Base-by-base conservation (phyloP, 2,797 vertebrate genomes). In the Coreius guichenoti region DNA sequence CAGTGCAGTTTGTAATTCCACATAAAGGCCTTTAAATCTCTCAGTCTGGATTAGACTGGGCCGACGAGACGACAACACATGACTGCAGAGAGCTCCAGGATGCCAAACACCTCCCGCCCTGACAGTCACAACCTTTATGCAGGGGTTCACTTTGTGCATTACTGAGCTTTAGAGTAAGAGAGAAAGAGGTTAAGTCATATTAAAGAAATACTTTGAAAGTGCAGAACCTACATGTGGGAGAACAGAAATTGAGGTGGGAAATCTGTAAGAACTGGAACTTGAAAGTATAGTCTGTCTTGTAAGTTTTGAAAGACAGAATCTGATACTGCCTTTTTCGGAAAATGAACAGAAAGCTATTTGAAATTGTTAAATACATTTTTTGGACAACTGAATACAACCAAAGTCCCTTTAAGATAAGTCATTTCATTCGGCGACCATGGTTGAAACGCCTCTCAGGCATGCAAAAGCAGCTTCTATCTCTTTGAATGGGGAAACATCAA, bases 11-110 rank as follows among this genome's bases (percentile, higher is more conserved):
- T 29, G 33, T 84, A 84, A 69, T 43, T 68, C 82, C 51, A 68
- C 49, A 77, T 54, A 84, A 77, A 84, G 65, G 73, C 17, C 73
- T 84, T 31, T 69, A 84, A 69, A 84, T 77, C 82, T 26, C 9
- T 54, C 19, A 14, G 72, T 56, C 31, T 69, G 82, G 33, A 77
- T 84, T 84, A 84, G 82, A 84, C n/a, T 29, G 73, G 5, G 16
- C 63, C 12, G 61, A 17, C 63, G 43, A 76, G 82, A 75, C 47
- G 13, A 16, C 8, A 56, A 63, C 47, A 6, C 23, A 49, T 69
- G 67, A 79, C 58, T 47, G 1, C 58, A 31, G 54, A 45, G 56
- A 61, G n/a, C 74, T n/a, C 29, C 74, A 9, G 31, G 74, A 58
- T 8, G 19, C 49, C 76, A 45, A 79, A 61, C 56, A 79, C 8